Evolutionary conservation across 2,113 vertebrate genomes (phyloP), one percentile per base, ranked within the genome.

Genomic region (Periophthalmus modestus): DNA sequence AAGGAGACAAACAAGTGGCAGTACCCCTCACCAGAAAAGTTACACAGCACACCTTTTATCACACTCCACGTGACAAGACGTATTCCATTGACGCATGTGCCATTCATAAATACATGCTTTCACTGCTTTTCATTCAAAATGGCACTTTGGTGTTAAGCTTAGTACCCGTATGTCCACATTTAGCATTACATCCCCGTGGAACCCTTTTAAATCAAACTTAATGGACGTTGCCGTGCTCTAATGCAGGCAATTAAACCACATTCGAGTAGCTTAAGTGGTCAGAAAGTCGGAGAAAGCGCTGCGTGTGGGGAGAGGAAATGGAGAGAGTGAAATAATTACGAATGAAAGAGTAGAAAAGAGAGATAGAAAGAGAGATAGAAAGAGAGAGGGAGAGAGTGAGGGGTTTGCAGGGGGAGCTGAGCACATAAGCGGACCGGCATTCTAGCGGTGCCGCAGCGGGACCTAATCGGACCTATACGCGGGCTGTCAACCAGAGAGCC

Each of bases 381-480:
- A 50, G 52, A 47, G 54, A 34, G 55, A 16, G 13, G 23, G 62
- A 34, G 67, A 61, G 59, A 46, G 16, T 19, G 21, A 54, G 33
- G 33, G 62, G 16, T 19, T 59, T 39, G 62, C 62, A 65, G 62
- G 15, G 15, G 57, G 23, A 62, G 59, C 28, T 4, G 5, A 54
- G 71, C 52, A 71, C 12, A 52, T 5, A 58, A 61, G 66, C 43
- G 82, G 59, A 54, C 13, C 5, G 13, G 52, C n/a, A 43, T 16
- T 61, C 33, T 68, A 61, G 28, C 58, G 85, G 83, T 82, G 89
- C 83, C 63, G 87, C 90, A 90, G 87, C 85, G 85, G 90, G 89
- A 88, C 84, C 71, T 79, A 84, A 5, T 43, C 62, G 70, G 85
- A 86, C 57, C 57, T 59, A 15, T 2, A 57, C 57, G 19, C n/a